Percentiles rank a stretch among this genome's conserved stretches.
Evolutionary conservation across 2,113 vertebrate species (phyloP).

Genomic region (Nycticorax nycticorax): DNA sequence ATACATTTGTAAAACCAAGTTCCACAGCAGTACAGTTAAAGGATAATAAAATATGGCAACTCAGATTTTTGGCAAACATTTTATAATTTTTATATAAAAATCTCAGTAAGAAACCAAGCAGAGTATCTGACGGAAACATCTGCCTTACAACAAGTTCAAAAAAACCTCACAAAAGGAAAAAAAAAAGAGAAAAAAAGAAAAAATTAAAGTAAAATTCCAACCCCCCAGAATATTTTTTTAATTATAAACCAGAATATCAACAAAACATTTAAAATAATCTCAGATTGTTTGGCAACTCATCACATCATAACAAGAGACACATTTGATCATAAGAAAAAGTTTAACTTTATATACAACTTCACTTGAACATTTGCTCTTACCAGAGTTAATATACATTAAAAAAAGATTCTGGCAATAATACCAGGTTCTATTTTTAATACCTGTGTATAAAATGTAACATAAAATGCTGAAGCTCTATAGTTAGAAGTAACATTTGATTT

Average conservation of each 20-base stretch:
- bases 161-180: constrained; percentile 20
- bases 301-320: constrained; percentile 76
- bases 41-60: constrained; percentile 61
- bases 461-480: constrained; percentile 52
- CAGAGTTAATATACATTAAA: constrained; percentile 77
- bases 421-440: constrained; percentile 69
- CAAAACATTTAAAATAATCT: constrained; percentile 80
- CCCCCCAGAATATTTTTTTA: constrained; percentile 58
- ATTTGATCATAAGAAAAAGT: constrained; percentile 78
- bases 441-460: constrained; percentile 71
- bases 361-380: constrained; percentile 76
- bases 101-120: constrained; percentile 83
- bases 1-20: background rate
- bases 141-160: constrained; percentile 73
- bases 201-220: constrained; percentile 17
- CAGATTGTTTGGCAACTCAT: constrained; percentile 81
- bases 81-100: constrained; percentile 84
- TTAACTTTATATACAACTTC: constrained; percentile 77
- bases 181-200: background rate
- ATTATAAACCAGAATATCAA: constrained; percentile 80
- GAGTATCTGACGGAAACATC: constrained; percentile 78
- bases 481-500: constrained; percentile 19
- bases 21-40: background rate
- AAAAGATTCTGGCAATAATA: constrained; percentile 71
- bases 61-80: constrained; percentile 74